These are phyloP conservation scores for Anoplolepis gracilipes DNA, from an alignment of 1,140 invertebrate genomes.

Conservation along the genomic window DNA sequence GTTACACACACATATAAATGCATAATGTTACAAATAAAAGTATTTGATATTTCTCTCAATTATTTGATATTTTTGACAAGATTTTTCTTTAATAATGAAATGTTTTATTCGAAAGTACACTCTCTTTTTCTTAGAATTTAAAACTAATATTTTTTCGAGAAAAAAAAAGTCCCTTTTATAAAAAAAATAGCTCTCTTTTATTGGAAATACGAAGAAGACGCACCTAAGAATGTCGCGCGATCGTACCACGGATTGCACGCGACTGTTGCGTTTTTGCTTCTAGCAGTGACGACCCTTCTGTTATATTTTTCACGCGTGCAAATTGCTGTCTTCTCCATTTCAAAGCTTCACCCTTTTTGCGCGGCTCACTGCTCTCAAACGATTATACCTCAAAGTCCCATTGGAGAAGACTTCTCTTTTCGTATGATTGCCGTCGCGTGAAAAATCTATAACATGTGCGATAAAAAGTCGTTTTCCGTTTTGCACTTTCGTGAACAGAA, in stretches of 20 bases:
- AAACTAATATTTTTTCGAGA: not conserved
- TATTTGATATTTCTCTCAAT: not conserved
- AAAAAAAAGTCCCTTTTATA: not conserved
- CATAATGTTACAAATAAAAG: not conserved
- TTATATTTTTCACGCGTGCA: conserved; percentile 60
- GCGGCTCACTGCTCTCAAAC: not conserved
- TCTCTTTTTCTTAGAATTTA: conserved; percentile 22
- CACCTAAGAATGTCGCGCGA: conserved; percentile 42
- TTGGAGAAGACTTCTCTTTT: conserved; percentile 29
- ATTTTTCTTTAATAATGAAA: not conserved
- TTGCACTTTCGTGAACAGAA: conserved; percentile 23
- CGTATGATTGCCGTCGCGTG: conserved; percentile 47
- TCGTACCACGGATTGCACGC: conserved; percentile 42
- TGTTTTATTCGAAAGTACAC: not conserved
- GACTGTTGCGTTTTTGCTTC: conserved; percentile 45
- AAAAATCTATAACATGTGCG: conserved; percentile 36
- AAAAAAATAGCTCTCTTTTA: conserved; percentile 33
- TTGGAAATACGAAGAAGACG: conserved; percentile 15
- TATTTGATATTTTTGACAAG: not conserved
- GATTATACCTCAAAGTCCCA: conserved; percentile 44
- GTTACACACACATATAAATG: not conserved
- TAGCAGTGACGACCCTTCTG: conserved; percentile 37
- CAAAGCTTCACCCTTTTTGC: conserved; percentile 57
- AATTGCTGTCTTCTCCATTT: conserved; percentile 55
- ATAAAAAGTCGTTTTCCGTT: conserved; percentile 34